Evolutionary conservation across 2,113 vertebrate genomes (phyloP).

Genomic region (Calypte anna): DNA sequence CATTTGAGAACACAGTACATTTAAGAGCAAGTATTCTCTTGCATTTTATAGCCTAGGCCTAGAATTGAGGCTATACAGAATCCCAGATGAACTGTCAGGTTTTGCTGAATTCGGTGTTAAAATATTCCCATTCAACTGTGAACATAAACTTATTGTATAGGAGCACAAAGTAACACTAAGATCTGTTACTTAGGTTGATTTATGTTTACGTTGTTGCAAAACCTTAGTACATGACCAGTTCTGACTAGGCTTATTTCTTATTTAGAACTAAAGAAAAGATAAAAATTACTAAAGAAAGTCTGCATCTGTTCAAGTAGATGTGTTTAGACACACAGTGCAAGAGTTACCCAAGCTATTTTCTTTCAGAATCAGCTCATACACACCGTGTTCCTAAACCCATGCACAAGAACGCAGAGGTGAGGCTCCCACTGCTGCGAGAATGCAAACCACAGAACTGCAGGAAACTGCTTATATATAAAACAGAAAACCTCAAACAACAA

Average conservation of each 20-base stretch:
- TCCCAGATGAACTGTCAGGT: not conserved
- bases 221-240: not conserved
- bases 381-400: fast-evolving
- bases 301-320: not conserved
- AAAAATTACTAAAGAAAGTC: not conserved
- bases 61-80: not conserved
- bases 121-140: not conserved
- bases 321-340: not conserved
- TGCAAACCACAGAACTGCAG: not conserved
- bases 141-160: not conserved
- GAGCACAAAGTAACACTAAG: not conserved
- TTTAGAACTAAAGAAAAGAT: not conserved
- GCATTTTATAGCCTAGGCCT: not conserved
- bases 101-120: not conserved
- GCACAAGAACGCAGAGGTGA: not conserved
- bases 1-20: not conserved
- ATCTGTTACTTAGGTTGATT: not conserved
- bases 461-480: not conserved
- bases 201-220: not conserved
- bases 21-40: not conserved
- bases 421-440: not conserved
- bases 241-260: too few relatives aligned
- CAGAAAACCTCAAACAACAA: too few relatives aligned
- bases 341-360: not conserved
- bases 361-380: not conserved